These are phyloP conservation scores for Ochlodes sylvanus DNA, from an alignment of 2,888 invertebrate genomes.

Conservation along the genomic window DNA sequence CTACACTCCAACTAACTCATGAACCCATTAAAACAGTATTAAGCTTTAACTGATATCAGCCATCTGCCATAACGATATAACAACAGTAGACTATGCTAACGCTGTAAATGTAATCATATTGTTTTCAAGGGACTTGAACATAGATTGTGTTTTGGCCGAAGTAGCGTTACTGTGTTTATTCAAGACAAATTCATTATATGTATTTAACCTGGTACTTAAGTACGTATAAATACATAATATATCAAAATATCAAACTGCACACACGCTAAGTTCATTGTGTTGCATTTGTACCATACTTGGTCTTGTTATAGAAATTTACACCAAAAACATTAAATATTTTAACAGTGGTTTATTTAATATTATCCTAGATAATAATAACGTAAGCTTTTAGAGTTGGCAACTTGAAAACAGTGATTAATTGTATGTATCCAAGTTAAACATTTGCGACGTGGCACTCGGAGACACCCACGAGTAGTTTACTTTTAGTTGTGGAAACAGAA, in stretches of 20 bases:
- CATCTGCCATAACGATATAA: neutral
- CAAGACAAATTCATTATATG: too few species aligned
- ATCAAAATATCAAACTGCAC: too few species aligned
- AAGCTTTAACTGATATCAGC: constrained; percentile 52
- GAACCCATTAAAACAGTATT: constrained; percentile 47
- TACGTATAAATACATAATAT: too few species aligned
- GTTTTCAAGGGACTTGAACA: neutral
- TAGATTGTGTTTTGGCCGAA: too few species aligned
- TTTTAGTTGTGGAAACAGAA: constrained; percentile 1
- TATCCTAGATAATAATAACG: constrained; percentile 43
- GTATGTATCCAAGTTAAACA: constrained; percentile 48
- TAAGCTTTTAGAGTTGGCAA: constrained; percentile 47
- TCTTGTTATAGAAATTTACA: too few species aligned
- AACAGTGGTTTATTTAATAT: constrained; percentile 3
- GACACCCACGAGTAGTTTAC: neutral
- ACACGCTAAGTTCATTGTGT: too few species aligned
- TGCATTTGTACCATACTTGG: too few species aligned
- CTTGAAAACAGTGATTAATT: constrained; percentile 59
- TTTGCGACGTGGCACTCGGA: constrained; percentile 45
- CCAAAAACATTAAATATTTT: neutral
- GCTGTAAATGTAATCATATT: neutral
- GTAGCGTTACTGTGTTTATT: too few species aligned
- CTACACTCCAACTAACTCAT: constrained; percentile 46
- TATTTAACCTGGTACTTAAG: too few species aligned
- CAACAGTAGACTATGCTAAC: neutral